Percentiles rank a stretch among this genome's conserved stretches.
These are phyloP conservation scores for Emydocephalus ijimae DNA, from an alignment of 2,113 vertebrate species.

Conservation along the genomic window DNA sequence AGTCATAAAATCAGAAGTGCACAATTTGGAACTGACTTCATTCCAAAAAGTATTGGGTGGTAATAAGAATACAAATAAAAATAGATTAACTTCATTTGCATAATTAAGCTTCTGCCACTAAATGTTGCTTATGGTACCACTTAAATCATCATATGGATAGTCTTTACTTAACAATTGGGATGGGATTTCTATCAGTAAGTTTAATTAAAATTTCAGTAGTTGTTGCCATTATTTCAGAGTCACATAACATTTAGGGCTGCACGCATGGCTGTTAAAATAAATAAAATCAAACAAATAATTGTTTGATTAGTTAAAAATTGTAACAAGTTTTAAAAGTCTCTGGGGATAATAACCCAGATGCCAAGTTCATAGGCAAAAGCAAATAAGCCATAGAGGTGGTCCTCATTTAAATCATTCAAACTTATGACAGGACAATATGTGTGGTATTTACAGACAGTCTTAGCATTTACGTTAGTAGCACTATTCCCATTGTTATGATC, in stretches of 20 bases:
- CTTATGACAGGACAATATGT: background rate
- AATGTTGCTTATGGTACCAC: background rate
- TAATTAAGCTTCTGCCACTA: background rate
- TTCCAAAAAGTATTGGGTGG: background rate
- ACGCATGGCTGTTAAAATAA: background rate
- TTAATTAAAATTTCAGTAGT: background rate
- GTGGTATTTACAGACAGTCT: background rate
- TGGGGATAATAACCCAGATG: background rate
- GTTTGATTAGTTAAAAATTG: background rate
- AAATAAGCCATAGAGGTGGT: background rate
- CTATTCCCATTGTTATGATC: background rate
- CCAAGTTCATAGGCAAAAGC: background rate
- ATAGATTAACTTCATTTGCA: background rate
- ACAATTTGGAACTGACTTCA: background rate
- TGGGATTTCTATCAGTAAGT: background rate
- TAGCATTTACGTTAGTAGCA: background rate
- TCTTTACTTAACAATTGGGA: background rate
- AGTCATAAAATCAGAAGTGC: background rate
- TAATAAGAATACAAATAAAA: background rate
- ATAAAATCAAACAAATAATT: background rate
- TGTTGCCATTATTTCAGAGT: background rate
- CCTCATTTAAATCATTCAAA: background rate
- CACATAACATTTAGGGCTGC: background rate
- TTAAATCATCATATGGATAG: background rate
- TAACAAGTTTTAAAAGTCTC: background rate